Conservation (phyloP, 2,113 vertebrate genomes). For the Tetrao urogallus region DNA sequence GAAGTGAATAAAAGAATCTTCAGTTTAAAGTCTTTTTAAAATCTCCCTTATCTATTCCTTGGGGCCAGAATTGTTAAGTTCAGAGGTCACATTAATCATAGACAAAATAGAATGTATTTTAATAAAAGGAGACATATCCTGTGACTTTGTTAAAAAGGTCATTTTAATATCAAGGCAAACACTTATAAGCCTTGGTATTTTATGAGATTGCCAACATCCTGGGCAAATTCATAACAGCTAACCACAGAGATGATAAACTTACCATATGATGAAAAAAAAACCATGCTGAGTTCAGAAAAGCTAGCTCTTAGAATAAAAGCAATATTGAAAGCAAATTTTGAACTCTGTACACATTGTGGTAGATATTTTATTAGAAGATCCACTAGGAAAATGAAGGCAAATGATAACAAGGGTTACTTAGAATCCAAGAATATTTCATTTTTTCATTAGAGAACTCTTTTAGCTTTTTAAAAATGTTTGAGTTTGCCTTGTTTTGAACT, state of each 20-base stretch:
- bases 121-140: not conserved
- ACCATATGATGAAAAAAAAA: not conserved
- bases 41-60: not conserved
- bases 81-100: not conserved
- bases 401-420: not conserved
- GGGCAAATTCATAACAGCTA: not conserved
- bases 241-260: not conserved
- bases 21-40: not conserved
- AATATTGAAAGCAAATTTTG: not conserved
- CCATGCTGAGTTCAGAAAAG: not conserved
- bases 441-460: not conserved
- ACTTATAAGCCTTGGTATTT: not conserved
- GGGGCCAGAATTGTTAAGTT: not conserved
- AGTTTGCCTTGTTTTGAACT: not conserved
- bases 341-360: not conserved
- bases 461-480: not conserved
- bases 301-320: not conserved
- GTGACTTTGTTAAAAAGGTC: not conserved
- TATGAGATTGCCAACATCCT: conserved; percentile 2
- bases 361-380: not conserved
- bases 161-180: conserved; percentile 36
- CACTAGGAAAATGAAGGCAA: not conserved
- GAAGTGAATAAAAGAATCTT: not conserved
- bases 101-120: not conserved
- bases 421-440: not conserved